A percentile compares a stretch with the other conserved stretches of the same genome.
Evolutionary conservation across 2,797 vertebrate species (phyloP).

Genomic region (Sphenopsis melanotis): DNA sequence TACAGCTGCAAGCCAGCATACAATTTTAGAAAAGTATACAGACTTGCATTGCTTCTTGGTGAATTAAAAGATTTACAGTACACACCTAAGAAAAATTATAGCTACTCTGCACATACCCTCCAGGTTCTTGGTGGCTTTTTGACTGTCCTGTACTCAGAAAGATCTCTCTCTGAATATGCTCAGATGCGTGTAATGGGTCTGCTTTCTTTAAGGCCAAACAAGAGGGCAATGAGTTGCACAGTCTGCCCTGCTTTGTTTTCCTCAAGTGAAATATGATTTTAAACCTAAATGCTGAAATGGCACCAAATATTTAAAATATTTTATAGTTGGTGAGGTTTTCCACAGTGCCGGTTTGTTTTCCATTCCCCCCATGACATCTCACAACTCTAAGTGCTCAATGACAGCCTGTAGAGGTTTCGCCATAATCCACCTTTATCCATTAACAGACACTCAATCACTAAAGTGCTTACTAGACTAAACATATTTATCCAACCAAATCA

Average conservation of each 20-base stretch:
- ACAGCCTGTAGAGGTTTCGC: conserved; percentile 79
- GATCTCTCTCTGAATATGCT: neutral
- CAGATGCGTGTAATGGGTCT: neutral
- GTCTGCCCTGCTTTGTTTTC: neutral
- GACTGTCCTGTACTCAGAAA: neutral
- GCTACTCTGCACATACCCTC: neutral
- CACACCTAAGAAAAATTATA: neutral
- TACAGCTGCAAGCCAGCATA: neutral
- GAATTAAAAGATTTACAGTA: neutral
- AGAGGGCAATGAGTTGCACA: neutral
- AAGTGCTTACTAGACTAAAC: conserved; percentile 87
- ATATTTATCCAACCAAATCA: conserved; percentile 85
- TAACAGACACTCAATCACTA: conserved; percentile 87
- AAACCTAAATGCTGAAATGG: conserved; percentile 36
- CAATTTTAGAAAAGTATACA: neutral
- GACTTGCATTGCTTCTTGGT: neutral
- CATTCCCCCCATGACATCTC: conserved; percentile 66
- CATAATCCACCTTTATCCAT: conserved; percentile 84
- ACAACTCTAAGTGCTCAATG: conserved; percentile 80
- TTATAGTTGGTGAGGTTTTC: conserved; percentile 49
- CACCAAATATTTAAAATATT: conserved; percentile 59
- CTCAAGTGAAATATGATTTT: conserved; percentile 39
- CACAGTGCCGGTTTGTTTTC: conserved; percentile 65
- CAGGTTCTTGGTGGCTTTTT: neutral
- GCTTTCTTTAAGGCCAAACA: neutral